phyloP scores from a whole-genome alignment of 2,888 invertebrate species.

The Scaptodrosophila latifasciaeformis region DNA sequence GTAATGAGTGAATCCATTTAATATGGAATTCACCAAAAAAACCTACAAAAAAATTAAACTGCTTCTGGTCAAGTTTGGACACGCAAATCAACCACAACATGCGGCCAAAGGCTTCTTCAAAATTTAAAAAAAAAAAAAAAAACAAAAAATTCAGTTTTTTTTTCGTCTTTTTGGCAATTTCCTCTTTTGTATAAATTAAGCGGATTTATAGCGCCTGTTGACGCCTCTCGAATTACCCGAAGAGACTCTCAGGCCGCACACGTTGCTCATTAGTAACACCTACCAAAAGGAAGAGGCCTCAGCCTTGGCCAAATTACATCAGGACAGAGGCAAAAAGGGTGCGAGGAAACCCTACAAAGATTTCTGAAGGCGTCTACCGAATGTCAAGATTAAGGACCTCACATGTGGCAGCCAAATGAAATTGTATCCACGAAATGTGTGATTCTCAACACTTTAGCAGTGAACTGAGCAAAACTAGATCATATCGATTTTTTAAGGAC shows the following conservation, averaged over 20 bases:
- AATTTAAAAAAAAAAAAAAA: too few species aligned
- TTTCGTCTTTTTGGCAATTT: slow-evolving; percentile 27
- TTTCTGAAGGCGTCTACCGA: background rate
- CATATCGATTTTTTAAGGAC: background rate
- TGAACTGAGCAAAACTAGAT: background rate
- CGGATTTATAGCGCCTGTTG: slow-evolving; percentile 71
- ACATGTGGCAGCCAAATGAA: background rate
- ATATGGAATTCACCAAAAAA: slow-evolving; percentile 26
- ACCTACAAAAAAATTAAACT: slow-evolving; percentile 30
- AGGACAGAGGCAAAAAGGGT: slow-evolving; percentile 37
- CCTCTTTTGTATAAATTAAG: slow-evolving; percentile 49
- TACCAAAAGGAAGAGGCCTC: slow-evolving; percentile 13
- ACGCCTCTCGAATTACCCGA: slow-evolving; percentile 71
- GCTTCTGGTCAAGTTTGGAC: slow-evolving; percentile 27
- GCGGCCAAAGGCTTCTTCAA: too few species aligned
- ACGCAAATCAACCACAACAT: background rate
- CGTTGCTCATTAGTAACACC: slow-evolving; percentile 48
- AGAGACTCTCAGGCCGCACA: slow-evolving; percentile 59
- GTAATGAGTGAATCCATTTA: slow-evolving; percentile 49
- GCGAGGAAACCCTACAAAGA: background rate
- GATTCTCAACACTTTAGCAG: slow-evolving; percentile 1
- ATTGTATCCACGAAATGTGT: background rate
- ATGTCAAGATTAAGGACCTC: background rate
- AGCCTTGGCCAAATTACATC: slow-evolving; percentile 40
- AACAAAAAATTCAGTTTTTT: too few species aligned